phyloP scores from a whole-genome alignment of 2,797 vertebrate genomes.

The Eremophila alpestris region DNA sequence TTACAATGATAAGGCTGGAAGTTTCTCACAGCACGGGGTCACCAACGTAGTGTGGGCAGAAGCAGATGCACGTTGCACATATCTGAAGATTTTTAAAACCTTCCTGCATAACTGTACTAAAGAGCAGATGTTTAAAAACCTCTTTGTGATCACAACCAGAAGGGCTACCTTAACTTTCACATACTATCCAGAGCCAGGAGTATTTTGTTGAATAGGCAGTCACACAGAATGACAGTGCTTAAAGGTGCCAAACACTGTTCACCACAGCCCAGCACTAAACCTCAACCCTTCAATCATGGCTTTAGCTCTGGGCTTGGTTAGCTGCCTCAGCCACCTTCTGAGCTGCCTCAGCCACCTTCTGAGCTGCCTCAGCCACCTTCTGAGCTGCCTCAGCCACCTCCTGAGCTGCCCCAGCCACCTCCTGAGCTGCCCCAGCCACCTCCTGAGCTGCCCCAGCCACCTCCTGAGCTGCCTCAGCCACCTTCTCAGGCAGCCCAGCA shows the following conservation, averaged over 20 bases:
- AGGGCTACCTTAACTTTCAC: background rate
- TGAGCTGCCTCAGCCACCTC: background rate
- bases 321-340: background rate
- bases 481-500: background rate
- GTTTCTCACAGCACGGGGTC: background rate
- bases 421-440: background rate
- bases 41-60: background rate
- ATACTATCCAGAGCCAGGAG: background rate
- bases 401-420: background rate
- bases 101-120: background rate
- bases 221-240: background rate
- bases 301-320: background rate
- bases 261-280: background rate
- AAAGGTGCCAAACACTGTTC: background rate
- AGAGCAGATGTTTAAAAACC: background rate
- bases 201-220: background rate
- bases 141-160: background rate
- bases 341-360: too few relatives aligned
- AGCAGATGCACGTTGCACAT: rapidly evolving
- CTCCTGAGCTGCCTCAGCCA: background rate
- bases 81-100: background rate
- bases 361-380: background rate
- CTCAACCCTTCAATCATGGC: background rate
- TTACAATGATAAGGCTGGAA: background rate
- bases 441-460: too few relatives aligned